Evolutionary conservation across 2,888 invertebrate genomes (phyloP).

Genomic region (Eristalis pertinax): DNA sequence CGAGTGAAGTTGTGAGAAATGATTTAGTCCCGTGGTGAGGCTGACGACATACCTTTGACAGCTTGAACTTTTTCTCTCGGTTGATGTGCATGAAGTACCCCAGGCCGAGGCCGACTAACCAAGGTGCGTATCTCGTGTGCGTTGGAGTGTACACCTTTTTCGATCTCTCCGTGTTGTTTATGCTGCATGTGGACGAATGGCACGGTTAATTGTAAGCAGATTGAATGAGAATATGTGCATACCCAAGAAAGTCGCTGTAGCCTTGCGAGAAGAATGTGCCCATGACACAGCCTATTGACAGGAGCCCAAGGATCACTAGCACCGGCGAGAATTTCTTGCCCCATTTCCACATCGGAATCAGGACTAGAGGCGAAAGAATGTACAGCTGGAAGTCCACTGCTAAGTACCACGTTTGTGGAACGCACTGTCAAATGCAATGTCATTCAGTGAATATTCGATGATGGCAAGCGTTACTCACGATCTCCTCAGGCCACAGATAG

Average conservation of each 20-base stretch:
- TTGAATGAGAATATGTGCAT: neutral
- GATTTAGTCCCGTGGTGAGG: neutral
- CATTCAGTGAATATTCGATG: neutral
- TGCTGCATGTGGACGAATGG: neutral
- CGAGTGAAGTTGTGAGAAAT: neutral
- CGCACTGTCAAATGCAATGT: neutral
- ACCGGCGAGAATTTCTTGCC: conserved; percentile 73
- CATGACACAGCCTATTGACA: conserved; percentile 64
- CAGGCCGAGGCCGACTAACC: conserved; percentile 73
- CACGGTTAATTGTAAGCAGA: neutral
- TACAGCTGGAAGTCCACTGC: conserved; percentile 83
- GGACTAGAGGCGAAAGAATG: conserved; percentile 82
- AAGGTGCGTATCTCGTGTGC: conserved; percentile 73
- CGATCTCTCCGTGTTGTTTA: neutral
- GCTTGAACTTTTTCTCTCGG: conserved; percentile 1
- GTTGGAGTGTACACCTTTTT: conserved; percentile 70
- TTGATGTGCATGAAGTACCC: conserved; percentile 73
- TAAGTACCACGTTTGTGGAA: conserved; percentile 83
- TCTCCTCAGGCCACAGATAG: conserved; percentile 75
- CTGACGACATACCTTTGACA: neutral
- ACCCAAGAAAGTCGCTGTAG: conserved; percentile 23
- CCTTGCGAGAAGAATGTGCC: conserved; percentile 28
- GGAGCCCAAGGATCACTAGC: conserved; percentile 58
- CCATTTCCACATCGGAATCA: conserved; percentile 80
- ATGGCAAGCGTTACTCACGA: conserved; percentile 72